phyloP scores from a whole-genome alignment of 2,113 vertebrate genomes.

The Carettochelys insculpta region DNA sequence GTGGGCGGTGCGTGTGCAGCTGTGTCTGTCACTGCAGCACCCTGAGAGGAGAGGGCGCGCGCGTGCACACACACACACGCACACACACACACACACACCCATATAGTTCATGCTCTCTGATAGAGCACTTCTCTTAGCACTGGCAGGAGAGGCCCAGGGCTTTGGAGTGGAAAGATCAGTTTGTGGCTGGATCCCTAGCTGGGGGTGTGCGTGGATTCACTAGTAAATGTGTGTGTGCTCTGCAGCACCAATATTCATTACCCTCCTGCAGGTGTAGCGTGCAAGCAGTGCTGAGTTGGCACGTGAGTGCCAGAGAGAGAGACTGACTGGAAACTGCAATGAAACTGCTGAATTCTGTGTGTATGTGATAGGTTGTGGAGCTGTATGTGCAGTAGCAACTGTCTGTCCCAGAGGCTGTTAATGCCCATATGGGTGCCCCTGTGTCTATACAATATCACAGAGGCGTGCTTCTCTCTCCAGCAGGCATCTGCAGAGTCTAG shows the following conservation, averaged over 20 bases:
- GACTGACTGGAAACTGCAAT: rapidly evolving
- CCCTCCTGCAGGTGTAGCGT: neutral
- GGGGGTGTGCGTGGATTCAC: neutral
- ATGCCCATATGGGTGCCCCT: neutral
- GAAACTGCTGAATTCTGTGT: neutral
- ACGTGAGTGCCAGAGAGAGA: neutral
- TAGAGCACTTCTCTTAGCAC: neutral
- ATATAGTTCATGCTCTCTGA: too few relatives aligned
- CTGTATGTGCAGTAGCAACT: neutral
- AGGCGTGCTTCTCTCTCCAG: neutral
- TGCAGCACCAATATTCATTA: neutral
- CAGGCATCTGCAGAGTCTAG: neutral
- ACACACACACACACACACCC: neutral
- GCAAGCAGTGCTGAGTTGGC: neutral
- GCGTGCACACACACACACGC: too few relatives aligned
- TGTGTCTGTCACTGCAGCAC: neutral
- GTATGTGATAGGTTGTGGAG: rapidly evolving
- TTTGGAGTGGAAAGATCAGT: neutral
- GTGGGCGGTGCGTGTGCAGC: neutral
- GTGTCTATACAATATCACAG: rapidly evolving
- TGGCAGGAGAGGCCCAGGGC: neutral
- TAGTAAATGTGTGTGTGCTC: neutral
- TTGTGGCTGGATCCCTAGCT: neutral
- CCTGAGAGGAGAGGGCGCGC: neutral
- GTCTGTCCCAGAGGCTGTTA: neutral